Percentiles rank a stretch among this genome's conserved stretches.
phyloP scores from a whole-genome alignment of 2,888 invertebrate species.

The Leucophenga montana region DNA sequence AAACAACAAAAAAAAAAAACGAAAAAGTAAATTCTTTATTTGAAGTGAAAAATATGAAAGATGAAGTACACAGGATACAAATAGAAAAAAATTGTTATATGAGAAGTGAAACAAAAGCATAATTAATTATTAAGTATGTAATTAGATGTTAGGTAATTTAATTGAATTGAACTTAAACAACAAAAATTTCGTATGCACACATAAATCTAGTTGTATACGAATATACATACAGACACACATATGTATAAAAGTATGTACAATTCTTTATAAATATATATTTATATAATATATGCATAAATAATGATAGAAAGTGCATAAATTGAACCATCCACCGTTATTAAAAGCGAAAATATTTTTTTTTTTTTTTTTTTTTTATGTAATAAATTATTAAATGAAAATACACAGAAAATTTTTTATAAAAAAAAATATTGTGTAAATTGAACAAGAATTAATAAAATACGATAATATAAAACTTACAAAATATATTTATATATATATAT shows the following conservation, averaged over 20 bases:
- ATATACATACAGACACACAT: slow-evolving; percentile 30
- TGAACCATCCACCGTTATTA: slow-evolving; percentile 70
- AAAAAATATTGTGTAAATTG: no score
- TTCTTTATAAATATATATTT: slow-evolving; percentile 11
- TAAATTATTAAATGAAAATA: slow-evolving; percentile 21
- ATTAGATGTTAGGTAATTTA: slow-evolving; percentile 8
- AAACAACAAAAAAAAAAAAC: not conserved
- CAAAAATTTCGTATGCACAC: slow-evolving; percentile 36
- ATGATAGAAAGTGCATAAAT: slow-evolving; percentile 47
- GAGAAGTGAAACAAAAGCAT: not conserved
- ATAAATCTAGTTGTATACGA: slow-evolving; percentile 57
- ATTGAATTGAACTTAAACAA: slow-evolving; percentile 12
- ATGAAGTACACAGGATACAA: no score
- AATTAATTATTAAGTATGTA: slow-evolving; percentile 4
- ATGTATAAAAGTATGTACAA: slow-evolving; percentile 6
- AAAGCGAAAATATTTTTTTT: slow-evolving; percentile 39
- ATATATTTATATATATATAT: not conserved
- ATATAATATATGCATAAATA: no score
- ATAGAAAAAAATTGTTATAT: not conserved
- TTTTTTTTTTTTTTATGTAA: not conserved
- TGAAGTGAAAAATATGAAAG: no score
- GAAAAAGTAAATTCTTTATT: no score
- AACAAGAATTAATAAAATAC: no score
- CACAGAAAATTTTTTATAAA: slow-evolving; percentile 16
- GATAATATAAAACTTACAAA: not conserved